Conservation (phyloP, 1,140 invertebrate genomes). For the Pogonomyrmex californicus region DNA sequence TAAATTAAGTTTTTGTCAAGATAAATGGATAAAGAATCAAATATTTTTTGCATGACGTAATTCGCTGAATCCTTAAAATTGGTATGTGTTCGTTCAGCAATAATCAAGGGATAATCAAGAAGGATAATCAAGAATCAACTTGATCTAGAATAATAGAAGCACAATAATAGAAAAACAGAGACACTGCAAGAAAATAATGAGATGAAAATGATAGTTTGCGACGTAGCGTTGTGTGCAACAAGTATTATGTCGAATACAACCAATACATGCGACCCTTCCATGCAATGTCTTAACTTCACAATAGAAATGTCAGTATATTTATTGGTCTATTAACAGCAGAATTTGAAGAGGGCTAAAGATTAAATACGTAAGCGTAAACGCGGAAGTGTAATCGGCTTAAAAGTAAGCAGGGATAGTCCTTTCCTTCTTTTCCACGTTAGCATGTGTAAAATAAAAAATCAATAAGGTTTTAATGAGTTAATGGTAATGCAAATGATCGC, state of each 20-base stretch:
- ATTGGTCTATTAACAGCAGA: not conserved
- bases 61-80: conserved; percentile 52
- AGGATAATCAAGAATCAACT: not conserved
- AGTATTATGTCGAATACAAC: conserved; percentile 23
- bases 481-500: not conserved
- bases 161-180: not conserved
- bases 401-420: not conserved
- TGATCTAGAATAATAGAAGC: not conserved
- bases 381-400: conserved; percentile 36
- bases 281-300: conserved; percentile 10
- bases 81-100: not conserved
- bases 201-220: conserved; percentile 17
- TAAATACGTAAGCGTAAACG: not conserved
- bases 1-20: not conserved
- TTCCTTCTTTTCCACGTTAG: not conserved
- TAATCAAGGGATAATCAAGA: conserved; percentile 20
- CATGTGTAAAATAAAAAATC: not conserved
- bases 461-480: conserved; percentile 1
- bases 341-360: not conserved
- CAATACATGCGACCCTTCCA: conserved; percentile 9
- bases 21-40: not conserved
- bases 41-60: not conserved
- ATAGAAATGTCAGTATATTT: not conserved
- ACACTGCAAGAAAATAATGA: not conserved
- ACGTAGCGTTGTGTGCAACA: conserved; percentile 54